Conservation (phyloP, 2,113 vertebrate species). For the Entosphenus tridentatus region DNA sequence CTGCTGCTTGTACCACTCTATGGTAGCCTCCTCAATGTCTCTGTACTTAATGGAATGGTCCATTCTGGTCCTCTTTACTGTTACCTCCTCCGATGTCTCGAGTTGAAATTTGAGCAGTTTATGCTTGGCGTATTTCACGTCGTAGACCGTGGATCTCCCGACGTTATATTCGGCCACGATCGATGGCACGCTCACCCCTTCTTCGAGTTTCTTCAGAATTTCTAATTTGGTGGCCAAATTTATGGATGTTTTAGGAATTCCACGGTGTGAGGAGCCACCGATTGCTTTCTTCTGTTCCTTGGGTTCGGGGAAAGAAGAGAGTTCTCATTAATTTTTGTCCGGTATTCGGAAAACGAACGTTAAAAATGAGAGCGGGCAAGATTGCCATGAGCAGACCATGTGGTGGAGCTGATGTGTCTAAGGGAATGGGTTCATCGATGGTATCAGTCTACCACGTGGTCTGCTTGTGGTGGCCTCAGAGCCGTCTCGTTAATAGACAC, state of each 20-base stretch:
- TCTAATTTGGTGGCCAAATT: slow-evolving; percentile 2
- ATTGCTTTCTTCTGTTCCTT: neutral
- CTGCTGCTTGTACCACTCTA: neutral
- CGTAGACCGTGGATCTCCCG: neutral
- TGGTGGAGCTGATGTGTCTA: too few species aligned
- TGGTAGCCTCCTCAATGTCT: slow-evolving; percentile 2
- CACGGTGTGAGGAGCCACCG: neutral
- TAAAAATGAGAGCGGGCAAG: too few species aligned
- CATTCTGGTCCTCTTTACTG: neutral
- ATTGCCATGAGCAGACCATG: too few species aligned
- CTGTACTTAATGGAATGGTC: neutral
- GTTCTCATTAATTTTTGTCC: too few species aligned
- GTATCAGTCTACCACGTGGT: too few species aligned
- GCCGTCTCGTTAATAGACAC: too few species aligned
- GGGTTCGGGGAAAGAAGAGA: neutral
- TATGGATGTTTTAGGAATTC: slow-evolving; percentile 4
- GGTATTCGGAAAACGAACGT: too few species aligned
- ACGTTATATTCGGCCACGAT: slow-evolving; percentile 2
- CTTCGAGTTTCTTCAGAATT: slow-evolving; percentile 2
- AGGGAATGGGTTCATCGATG: too few species aligned
- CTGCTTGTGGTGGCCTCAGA: too few species aligned
- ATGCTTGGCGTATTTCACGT: neutral
- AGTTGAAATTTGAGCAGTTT: neutral
- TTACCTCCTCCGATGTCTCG: neutral
- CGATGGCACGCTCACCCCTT: slow-evolving; percentile 1